Conservation (phyloP, 2,113 vertebrate species). For the Thamnophis sirtalis region DNA sequence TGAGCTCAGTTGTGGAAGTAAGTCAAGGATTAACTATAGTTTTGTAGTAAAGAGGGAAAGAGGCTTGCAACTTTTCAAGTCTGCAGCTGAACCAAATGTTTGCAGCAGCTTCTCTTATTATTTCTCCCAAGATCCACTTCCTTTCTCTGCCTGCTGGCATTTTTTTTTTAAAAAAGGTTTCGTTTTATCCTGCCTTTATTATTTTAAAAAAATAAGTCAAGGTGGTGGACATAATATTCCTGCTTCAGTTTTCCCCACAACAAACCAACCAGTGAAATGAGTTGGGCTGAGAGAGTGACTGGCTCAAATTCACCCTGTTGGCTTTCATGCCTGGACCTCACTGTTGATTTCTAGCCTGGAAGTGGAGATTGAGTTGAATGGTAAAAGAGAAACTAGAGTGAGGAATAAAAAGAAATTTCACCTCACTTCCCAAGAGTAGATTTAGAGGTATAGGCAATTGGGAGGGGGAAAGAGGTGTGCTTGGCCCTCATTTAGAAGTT, state of each 20-base stretch:
- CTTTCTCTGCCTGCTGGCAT: neutral
- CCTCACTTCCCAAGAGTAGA: neutral
- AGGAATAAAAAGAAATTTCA: neutral
- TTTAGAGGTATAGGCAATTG: neutral
- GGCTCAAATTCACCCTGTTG: neutral
- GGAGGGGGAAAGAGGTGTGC: neutral
- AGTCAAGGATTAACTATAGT: neutral
- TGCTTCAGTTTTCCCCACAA: neutral
- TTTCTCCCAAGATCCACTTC: neutral
- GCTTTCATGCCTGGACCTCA: neutral
- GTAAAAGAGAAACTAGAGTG: neutral
- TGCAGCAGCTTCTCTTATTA: neutral
- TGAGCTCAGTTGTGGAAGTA: neutral
- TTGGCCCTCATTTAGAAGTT: neutral
- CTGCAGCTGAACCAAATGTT: neutral
- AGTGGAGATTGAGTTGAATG: no score
- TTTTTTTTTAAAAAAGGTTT: neutral
- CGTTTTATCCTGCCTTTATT: neutral
- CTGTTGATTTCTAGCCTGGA: neutral
- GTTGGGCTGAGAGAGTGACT: neutral
- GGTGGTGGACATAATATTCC: neutral
- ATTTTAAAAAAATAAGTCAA: neutral
- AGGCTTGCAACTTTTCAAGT: neutral
- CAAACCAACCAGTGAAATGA: neutral
- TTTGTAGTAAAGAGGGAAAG: neutral